Evolutionary conservation across 1,140 invertebrate species (phyloP), one percentile per base, ranked within the genome.

Genomic region (Pseudomyrmex gracilis): DNA sequence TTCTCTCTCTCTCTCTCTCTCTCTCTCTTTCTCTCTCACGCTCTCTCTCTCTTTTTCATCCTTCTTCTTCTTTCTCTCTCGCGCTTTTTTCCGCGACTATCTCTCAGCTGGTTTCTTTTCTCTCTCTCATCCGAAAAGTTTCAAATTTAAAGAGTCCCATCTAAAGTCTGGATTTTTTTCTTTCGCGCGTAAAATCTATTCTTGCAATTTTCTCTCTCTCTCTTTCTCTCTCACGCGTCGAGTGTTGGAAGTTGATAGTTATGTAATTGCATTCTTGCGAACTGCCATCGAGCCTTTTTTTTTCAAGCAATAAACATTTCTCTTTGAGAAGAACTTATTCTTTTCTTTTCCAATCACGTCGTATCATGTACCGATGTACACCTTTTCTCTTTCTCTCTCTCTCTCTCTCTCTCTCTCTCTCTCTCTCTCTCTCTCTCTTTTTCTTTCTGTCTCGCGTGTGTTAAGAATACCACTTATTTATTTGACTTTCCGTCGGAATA

Each of bases 1-100:
- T 84, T 82, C 70, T 83, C 88, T 84, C 90, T 82, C 87, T 88
- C n/a, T 80, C 73, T 67, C 53, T 63, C 43, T 84, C 76, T 60
- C 87, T 84, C 55, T 20, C 64, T 34, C 45, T 10, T 20, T 20
- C 45, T n/a, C 7, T 22, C 47, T n/a, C n/a, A n/a, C n/a, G n/a
- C n/a, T 82, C 43, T 84, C 76, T 60, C 89, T 82, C 87, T 89
- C n/a, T 80, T 68, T 34, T 34, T 34, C 34, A 24, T 73, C 67
- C 53, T 20, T 43, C 24, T 22, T 43, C 24, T 22, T 71, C 9
- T 24, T 22, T 73, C n/a, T 10, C 0, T 47, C 34, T 12, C 15
- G 24, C 20, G 12, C 53, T 20, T 22, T 58, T 71, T 43, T 53
- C 45, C 63, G 47, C 53, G 9, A 67, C 45, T 34, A 47, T 68